A percentile compares a stretch with the other conserved stretches of the same genome.
phyloP scores from a whole-genome alignment of 2,888 invertebrate genomes.

The Mesorhabditis spiculigera region DNA sequence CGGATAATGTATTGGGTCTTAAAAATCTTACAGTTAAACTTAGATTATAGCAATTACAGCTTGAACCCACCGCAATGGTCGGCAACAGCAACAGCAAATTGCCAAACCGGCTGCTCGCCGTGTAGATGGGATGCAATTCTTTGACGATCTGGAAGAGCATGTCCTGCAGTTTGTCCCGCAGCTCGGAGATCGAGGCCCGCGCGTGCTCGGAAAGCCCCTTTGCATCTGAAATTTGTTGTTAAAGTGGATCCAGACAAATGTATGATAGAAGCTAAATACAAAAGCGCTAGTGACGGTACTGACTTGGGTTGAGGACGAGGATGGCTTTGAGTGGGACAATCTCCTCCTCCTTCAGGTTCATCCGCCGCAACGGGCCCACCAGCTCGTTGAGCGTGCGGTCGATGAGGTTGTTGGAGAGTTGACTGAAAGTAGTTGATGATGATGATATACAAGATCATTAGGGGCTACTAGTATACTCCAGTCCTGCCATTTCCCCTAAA shows the following conservation, averaged over 20 bases:
- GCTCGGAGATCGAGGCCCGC: conserved; percentile 43
- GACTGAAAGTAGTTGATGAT: conserved; percentile 30
- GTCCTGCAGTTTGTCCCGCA: conserved; percentile 55
- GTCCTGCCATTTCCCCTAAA: too few relatives aligned
- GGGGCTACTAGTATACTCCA: too few relatives aligned
- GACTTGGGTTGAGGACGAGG: conserved; percentile 55
- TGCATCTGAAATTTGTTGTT: conserved; percentile 34
- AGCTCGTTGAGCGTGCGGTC: conserved; percentile 56
- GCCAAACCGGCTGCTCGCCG: conserved; percentile 53
- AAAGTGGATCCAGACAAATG: not conserved
- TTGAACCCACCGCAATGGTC: conserved; percentile 47
- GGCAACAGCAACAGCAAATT: conserved; percentile 53
- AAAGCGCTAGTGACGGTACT: conserved; percentile 11
- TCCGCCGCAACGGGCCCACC: conserved; percentile 50
- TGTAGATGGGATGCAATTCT: conserved; percentile 49
- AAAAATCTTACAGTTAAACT: not conserved
- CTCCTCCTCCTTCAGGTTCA: conserved; percentile 54
- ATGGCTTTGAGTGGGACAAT: conserved; percentile 56
- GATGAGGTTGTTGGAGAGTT: conserved; percentile 55
- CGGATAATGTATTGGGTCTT: conserved; percentile 5
- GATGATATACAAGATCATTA: too few relatives aligned
- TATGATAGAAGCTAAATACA: not conserved
- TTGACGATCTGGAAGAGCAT: conserved; percentile 58
- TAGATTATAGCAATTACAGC: too few relatives aligned
- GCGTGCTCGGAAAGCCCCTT: conserved; percentile 52